Evolutionary conservation across 2,797 vertebrate species (phyloP).

Genomic region (Brachyalestes nurse): DNA sequence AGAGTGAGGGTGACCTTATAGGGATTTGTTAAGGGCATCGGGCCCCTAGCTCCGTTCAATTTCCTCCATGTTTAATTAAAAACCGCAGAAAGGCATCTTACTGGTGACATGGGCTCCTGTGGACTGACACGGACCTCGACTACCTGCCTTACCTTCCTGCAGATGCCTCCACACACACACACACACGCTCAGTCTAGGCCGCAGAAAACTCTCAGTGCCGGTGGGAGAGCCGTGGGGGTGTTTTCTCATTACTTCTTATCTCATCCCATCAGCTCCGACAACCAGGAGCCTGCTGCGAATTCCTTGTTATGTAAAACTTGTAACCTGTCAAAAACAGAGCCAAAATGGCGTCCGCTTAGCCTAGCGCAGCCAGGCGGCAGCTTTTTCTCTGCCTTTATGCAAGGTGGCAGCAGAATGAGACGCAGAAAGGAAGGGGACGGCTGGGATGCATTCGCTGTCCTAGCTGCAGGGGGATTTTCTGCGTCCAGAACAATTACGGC

Average conservation of each 20-base stretch:
- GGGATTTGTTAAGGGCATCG: conserved; percentile 75
- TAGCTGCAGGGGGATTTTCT: conserved; percentile 68
- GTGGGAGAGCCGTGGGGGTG: conserved; percentile 42
- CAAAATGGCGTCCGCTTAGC: conserved; percentile 46
- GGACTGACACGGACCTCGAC: conserved; percentile 56
- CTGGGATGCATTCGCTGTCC: conserved; percentile 71
- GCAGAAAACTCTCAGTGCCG: conserved; percentile 33
- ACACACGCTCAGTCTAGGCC: conserved; percentile 8
- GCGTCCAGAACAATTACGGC: conserved; percentile 76
- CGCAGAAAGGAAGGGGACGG: conserved; percentile 60
- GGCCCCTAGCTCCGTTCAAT: conserved; percentile 71
- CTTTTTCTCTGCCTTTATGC: conserved; percentile 31
- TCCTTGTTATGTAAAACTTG: conserved; percentile 58
- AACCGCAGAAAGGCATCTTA: conserved; percentile 78
- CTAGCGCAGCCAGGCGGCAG: conserved; percentile 10
- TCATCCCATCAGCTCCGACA: conserved; percentile 50
- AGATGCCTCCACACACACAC: conserved; percentile 43
- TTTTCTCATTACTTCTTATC: conserved; percentile 61
- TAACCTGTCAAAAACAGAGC: conserved; percentile 51
- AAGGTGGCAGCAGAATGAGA: conserved; percentile 41
- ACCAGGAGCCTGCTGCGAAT: conserved; percentile 46
- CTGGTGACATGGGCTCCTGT: conserved; percentile 52
- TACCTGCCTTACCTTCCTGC: conserved; percentile 58
- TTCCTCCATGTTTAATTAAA: conserved; percentile 82
- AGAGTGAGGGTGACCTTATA: conserved; percentile 74